phyloP scores from a whole-genome alignment of 2,113 vertebrate species.

The Sciurus niger region DNA sequence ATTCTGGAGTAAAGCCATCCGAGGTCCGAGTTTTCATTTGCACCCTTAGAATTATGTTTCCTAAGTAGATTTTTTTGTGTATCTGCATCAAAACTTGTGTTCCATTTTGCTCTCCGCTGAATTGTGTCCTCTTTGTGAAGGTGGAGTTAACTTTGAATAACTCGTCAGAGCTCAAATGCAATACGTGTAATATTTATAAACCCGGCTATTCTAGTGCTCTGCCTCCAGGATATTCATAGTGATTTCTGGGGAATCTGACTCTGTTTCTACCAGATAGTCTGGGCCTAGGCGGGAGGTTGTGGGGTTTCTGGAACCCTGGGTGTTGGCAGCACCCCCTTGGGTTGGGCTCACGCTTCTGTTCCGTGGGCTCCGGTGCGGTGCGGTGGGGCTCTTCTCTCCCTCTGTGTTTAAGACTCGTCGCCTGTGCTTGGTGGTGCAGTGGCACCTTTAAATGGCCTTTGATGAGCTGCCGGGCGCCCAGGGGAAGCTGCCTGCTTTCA shows the following conservation, averaged over 20 bases:
- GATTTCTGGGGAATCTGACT: constrained; percentile 33
- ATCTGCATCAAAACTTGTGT: background rate
- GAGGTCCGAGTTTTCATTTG: constrained; percentile 40
- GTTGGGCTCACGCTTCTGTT: background rate
- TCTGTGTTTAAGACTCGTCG: background rate
- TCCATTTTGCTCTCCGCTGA: constrained; percentile 33
- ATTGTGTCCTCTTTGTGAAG: constrained; percentile 60
- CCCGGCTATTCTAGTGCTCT: constrained; percentile 40
- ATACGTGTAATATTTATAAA: constrained; percentile 63
- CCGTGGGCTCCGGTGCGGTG: background rate
- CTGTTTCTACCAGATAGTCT: constrained; percentile 47
- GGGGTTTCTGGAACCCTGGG: background rate
- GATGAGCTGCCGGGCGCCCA: too few species aligned
- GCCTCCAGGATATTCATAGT: background rate
- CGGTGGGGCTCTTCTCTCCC: background rate
- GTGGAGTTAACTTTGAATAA: constrained; percentile 37
- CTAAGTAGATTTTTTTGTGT: background rate
- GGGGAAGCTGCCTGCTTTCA: too few species aligned
- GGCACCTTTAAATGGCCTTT: background rate
- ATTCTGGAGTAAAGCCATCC: constrained; percentile 11
- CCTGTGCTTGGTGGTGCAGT: background rate
- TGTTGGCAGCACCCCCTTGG: background rate
- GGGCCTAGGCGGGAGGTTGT: background rate
- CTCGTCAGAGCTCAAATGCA: constrained; percentile 21
- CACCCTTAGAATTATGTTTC: constrained; percentile 48